Evolutionary conservation across 2,888 invertebrate genomes (phyloP).

Genomic region (Ophraella communa): DNA sequence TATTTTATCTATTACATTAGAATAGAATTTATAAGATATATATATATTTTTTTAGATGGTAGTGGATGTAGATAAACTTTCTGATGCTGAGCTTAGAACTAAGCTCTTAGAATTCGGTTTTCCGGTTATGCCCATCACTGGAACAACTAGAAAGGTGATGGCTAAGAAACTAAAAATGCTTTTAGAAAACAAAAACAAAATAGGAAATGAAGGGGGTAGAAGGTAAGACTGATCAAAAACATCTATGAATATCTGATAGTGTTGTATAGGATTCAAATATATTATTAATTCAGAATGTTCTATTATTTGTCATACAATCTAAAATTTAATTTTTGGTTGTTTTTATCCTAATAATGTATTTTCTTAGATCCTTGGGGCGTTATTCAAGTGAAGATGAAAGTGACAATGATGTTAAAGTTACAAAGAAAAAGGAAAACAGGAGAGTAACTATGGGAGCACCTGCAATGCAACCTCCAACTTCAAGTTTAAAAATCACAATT

Average conservation of each 20-base stretch:
- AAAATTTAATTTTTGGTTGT: no score
- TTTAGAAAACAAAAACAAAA: slow-evolving; percentile 67
- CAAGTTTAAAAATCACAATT: slow-evolving; percentile 53
- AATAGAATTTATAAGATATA: no score
- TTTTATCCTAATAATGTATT: neutral
- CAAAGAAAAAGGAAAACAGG: slow-evolving; percentile 58
- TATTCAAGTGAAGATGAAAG: slow-evolving; percentile 74
- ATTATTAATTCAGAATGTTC: no score
- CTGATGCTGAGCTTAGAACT: slow-evolving; percentile 75
- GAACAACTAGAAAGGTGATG: slow-evolving; percentile 78
- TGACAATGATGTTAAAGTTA: slow-evolving; percentile 62
- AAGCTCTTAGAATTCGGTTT: slow-evolving; percentile 78
- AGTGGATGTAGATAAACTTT: slow-evolving; percentile 70
- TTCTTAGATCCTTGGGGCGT: slow-evolving; percentile 62
- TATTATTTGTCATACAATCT: no score
- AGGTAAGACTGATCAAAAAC: slow-evolving; percentile 32
- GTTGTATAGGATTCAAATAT: no score
- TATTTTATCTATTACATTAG: no score
- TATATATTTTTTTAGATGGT: slow-evolving; percentile 67
- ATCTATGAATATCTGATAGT: no score
- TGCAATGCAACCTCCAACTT: slow-evolving; percentile 62
- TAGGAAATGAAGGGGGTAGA: slow-evolving; percentile 44
- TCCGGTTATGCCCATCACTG: slow-evolving; percentile 82
- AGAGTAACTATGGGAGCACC: slow-evolving; percentile 59
- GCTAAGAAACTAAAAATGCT: slow-evolving; percentile 78